These are phyloP conservation scores for Colossoma macropomum DNA, from an alignment of 2,113 vertebrate species.

Conservation along the genomic window DNA sequence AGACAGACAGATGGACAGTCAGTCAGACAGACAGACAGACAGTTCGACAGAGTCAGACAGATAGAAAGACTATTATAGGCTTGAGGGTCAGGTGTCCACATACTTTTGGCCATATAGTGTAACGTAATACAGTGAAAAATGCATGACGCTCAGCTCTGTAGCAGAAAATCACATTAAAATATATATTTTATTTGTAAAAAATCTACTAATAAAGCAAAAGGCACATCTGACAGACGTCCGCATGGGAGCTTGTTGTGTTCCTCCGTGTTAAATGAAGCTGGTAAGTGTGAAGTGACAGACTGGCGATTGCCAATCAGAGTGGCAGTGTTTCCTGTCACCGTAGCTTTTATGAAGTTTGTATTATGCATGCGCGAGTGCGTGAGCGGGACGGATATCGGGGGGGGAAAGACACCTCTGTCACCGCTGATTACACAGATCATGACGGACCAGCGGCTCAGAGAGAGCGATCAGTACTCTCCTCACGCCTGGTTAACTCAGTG, in stretches of 20 bases:
- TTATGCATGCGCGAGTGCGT: conserved; percentile 30
- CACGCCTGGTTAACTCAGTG: not conserved
- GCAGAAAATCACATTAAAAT: too few species aligned
- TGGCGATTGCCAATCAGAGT: conserved; percentile 24
- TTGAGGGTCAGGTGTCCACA: too few species aligned
- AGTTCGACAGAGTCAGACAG: too few species aligned
- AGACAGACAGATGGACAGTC: too few species aligned
- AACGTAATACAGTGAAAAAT: too few species aligned
- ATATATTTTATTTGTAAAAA: too few species aligned
- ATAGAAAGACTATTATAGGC: too few species aligned
- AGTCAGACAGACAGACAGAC: too few species aligned
- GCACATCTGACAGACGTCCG: not conserved
- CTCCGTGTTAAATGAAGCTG: conserved; percentile 15
- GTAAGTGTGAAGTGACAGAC: conserved; percentile 25
- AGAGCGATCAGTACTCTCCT: not conserved
- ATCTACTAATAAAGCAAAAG: not conserved
- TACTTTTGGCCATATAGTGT: too few species aligned
- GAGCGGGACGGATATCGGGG: conserved; percentile 19
- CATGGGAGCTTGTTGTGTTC: not conserved
- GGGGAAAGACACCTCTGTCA: conserved; percentile 32
- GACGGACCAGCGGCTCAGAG: not conserved
- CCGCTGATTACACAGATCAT: conserved; percentile 23
- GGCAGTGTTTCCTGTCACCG: conserved; percentile 20
- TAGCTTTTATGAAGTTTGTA: conserved; percentile 16
- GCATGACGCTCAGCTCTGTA: too few species aligned